Evolutionary conservation across 2,797 vertebrate genomes (phyloP).

Genomic region (Thalassophryne amazonica): DNA sequence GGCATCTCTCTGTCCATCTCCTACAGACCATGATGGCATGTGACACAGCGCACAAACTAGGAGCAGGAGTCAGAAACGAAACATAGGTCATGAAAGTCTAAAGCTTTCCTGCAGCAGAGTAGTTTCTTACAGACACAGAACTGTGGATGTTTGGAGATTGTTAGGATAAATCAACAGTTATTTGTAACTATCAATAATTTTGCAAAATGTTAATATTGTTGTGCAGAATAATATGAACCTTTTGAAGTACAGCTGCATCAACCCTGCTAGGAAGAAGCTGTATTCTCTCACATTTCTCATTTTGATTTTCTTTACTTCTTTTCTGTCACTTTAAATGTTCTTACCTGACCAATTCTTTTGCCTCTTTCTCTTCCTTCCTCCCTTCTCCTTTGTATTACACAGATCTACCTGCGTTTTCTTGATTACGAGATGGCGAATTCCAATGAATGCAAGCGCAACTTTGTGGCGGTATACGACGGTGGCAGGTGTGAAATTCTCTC

Average conservation of each 20-base stretch:
- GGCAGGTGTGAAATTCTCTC: slow-evolving; percentile 73
- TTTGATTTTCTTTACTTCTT: slow-evolving; percentile 1
- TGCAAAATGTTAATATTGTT: too few relatives aligned
- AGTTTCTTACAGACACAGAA: too few relatives aligned
- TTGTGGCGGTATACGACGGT: slow-evolving; percentile 96
- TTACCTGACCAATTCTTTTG: slow-evolving; percentile 15
- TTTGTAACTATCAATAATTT: too few relatives aligned
- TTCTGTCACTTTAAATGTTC: slow-evolving; percentile 1
- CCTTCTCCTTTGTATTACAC: slow-evolving; percentile 14
- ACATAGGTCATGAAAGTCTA: too few relatives aligned
- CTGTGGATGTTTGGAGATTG: not conserved
- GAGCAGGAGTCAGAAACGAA: too few relatives aligned
- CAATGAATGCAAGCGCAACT: slow-evolving; percentile 98
- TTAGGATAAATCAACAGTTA: not conserved
- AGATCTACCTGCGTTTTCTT: slow-evolving; percentile 98
- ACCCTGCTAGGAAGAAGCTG: slow-evolving; percentile 12
- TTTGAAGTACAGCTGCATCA: slow-evolving; percentile 24
- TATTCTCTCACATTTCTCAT: slow-evolving; percentile 3
- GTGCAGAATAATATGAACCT: too few relatives aligned
- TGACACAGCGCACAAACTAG: too few relatives aligned
- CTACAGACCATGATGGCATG: too few relatives aligned
- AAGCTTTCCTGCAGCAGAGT: too few relatives aligned
- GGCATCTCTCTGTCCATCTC: too few relatives aligned
- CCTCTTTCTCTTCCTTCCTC: not conserved
- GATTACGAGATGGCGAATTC: slow-evolving; percentile 99